Evolutionary conservation across 2,888 invertebrate genomes (phyloP).

Genomic region (Xylota segnis): DNA sequence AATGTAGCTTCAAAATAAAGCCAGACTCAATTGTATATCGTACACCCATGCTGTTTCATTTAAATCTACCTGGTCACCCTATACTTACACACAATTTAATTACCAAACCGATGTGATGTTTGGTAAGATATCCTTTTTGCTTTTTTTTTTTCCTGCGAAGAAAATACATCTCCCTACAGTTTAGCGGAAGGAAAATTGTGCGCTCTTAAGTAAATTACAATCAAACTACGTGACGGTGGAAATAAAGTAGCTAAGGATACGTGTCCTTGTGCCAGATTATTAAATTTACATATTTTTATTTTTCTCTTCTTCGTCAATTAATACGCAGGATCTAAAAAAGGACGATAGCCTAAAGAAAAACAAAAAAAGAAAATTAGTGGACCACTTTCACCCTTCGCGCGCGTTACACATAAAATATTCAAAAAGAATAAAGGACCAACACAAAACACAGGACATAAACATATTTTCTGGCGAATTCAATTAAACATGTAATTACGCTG

Average conservation of each 20-base stretch:
- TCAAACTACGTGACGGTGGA: constrained; percentile 64
- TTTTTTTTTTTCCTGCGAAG: not conserved
- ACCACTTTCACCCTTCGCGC: constrained; percentile 65
- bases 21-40: too few species aligned
- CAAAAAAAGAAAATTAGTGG: constrained; percentile 52
- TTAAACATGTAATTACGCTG: constrained; percentile 84
- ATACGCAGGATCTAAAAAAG: constrained; percentile 50
- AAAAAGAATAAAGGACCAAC: constrained; percentile 58
- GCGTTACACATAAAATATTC: constrained; percentile 64
- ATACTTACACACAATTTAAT: constrained; percentile 63
- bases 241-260: constrained; percentile 57
- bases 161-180: constrained; percentile 1
- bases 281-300: constrained; percentile 71
- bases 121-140: constrained; percentile 35
- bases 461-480: constrained; percentile 81
- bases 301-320: constrained; percentile 51
- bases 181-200: not conserved
- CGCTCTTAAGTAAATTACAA: constrained; percentile 56
- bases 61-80: too few species aligned
- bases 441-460: constrained; percentile 76
- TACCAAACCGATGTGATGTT: constrained; percentile 49
- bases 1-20: too few species aligned
- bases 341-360: constrained; percentile 41
- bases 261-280: constrained; percentile 70
- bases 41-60: too few species aligned